Evolutionary conservation across 2,888 invertebrate species (phyloP).

Genomic region (Cataglyphis altisquamis): DNA sequence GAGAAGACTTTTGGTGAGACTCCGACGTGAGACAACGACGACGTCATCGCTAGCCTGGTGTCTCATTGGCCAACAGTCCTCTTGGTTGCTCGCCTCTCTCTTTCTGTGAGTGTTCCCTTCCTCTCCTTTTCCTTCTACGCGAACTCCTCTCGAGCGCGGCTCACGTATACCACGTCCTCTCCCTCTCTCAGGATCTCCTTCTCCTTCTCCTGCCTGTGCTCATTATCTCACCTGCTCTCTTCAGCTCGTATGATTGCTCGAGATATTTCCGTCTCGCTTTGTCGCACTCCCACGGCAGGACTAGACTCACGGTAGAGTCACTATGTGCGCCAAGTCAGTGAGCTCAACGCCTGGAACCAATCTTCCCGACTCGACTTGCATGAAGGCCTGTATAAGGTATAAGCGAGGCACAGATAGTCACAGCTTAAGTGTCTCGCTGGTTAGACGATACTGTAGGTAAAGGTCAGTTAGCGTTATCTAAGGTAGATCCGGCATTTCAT

Average conservation of each 20-base stretch:
- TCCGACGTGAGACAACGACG: slow-evolving; percentile 80
- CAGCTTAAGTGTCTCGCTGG: slow-evolving; percentile 52
- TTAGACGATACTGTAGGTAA: slow-evolving; percentile 61
- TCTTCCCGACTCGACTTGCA: slow-evolving; percentile 47
- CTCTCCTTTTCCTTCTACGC: slow-evolving; percentile 73
- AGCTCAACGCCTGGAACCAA: slow-evolving; percentile 71
- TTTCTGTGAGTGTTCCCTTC: slow-evolving; percentile 65
- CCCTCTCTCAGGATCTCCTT: slow-evolving; percentile 37
- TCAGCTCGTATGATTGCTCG: slow-evolving; percentile 22
- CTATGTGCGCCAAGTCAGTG: slow-evolving; percentile 61
- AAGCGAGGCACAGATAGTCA: slow-evolving; percentile 24
- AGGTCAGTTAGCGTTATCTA: slow-evolving; percentile 62
- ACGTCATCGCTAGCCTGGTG: slow-evolving; percentile 81
- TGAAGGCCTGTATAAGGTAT: slow-evolving; percentile 51
- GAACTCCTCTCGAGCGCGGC: slow-evolving; percentile 63
- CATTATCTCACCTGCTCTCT: slow-evolving; percentile 55
- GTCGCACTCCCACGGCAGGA: slow-evolving; percentile 55
- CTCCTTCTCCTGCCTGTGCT: slow-evolving; percentile 58
- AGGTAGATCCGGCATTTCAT: background rate
- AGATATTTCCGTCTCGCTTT: slow-evolving; percentile 57
- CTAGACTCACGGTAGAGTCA: slow-evolving; percentile 51
- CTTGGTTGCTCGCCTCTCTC: slow-evolving; percentile 69
- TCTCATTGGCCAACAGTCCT: slow-evolving; percentile 81
- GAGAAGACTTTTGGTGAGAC: slow-evolving; percentile 82
- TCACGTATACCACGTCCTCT: slow-evolving; percentile 52